These are phyloP conservation scores for Ceyx melanurus DNA, from an alignment of 2,113 vertebrate species.

Conservation along the genomic window DNA sequence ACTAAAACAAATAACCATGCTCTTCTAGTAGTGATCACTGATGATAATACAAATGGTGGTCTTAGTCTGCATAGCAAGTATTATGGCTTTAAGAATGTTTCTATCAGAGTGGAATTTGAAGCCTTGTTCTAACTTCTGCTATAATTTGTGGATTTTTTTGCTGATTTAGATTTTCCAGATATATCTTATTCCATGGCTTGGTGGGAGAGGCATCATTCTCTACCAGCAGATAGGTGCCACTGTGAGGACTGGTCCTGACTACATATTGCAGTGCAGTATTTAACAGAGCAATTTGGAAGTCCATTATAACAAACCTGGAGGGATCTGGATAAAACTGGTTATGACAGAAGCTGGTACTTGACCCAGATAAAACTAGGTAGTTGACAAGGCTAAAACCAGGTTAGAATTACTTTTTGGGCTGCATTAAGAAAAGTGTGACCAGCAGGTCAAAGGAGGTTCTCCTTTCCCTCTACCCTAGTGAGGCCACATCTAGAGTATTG, in stretches of 20 bases:
- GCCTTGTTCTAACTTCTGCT: neutral
- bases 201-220: neutral
- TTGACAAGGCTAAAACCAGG: neutral
- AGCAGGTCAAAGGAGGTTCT: too few relatives aligned
- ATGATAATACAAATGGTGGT: neutral
- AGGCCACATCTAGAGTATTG: too few relatives aligned
- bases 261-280: neutral
- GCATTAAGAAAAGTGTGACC: too few relatives aligned
- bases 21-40: neutral
- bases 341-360: neutral
- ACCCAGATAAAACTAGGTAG: neutral
- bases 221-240: neutral
- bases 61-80: neutral
- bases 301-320: neutral
- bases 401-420: neutral
- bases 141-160: neutral
- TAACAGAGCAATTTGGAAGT: neutral
- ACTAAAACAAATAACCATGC: neutral
- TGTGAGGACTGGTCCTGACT: neutral
- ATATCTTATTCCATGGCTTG: rapidly evolving
- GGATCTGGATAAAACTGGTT: neutral
- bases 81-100: neutral
- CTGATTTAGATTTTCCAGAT: neutral
- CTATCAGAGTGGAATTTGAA: neutral
- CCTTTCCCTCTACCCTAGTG: too few relatives aligned